A percentile compares a stretch with the other conserved stretches of the same genome.
These are phyloP conservation scores for Palythoa heliodiscus DNA, from an alignment of 92 coral and sea anemone species.

Conservation along the genomic window DNA sequence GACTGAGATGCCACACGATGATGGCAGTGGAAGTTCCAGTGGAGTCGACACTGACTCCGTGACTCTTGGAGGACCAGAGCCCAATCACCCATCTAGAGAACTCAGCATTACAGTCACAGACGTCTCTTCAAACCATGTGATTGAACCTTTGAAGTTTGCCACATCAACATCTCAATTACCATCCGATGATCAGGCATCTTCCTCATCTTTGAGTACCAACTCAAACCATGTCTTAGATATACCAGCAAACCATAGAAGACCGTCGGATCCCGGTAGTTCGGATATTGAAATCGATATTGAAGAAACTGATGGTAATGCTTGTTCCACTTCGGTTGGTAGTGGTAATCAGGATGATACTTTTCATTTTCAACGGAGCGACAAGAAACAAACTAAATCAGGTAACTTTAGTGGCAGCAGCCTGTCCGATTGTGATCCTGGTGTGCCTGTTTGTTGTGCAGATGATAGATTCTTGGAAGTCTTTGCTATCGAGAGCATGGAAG, in stretches of 20 bases:
- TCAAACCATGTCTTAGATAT: conserved; percentile 13
- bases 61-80: conserved; percentile 33
- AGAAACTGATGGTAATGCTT: conserved; percentile 49
- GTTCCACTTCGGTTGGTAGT: neutral
- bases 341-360: conserved; percentile 18
- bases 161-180: conserved; percentile 5
- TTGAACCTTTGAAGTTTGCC: conserved; percentile 13
- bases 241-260: conserved; percentile 39
- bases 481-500: too few species aligned
- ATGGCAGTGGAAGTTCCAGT: conserved; percentile 87
- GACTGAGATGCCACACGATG: conserved; percentile 64
- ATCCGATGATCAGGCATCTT: neutral
- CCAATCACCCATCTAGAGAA: conserved; percentile 31
- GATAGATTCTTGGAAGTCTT: too few species aligned
- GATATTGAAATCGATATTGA: conserved; percentile 84
- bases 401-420: neutral
- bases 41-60: conserved; percentile 90
- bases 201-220: conserved; percentile 17
- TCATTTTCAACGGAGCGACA: conserved; percentile 2
- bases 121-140: conserved; percentile 10
- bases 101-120: conserved; percentile 41
- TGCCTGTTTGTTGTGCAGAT: neutral
- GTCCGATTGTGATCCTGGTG: too few species aligned
- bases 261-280: conserved; percentile 81
- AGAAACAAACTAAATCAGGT: neutral